phyloP scores from a whole-genome alignment of 2,113 vertebrate species.

The Jaculus jaculus region DNA sequence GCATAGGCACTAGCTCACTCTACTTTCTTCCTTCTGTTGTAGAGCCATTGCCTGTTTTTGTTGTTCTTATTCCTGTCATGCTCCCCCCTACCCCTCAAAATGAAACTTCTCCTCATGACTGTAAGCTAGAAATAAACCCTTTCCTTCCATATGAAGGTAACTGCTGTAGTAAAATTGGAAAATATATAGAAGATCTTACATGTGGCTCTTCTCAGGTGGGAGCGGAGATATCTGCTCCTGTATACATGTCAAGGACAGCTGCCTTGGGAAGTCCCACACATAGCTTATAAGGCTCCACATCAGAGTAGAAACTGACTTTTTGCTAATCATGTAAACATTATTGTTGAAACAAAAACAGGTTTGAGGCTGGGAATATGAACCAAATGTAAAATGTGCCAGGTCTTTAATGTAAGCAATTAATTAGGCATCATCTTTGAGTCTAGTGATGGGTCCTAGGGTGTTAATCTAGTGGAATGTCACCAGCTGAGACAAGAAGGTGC shows the following conservation, averaged over 20 bases:
- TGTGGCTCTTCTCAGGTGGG: slow-evolving; percentile 23
- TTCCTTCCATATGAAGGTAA: too few species aligned
- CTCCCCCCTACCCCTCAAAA: too few species aligned
- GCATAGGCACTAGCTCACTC: too few species aligned
- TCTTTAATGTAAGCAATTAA: slow-evolving; percentile 65
- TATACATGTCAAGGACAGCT: slow-evolving; percentile 61
- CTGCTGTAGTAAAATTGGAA: background rate
- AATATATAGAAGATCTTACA: slow-evolving; percentile 57
- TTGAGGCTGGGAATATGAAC: slow-evolving; percentile 49
- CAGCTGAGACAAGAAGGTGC: slow-evolving; percentile 36
- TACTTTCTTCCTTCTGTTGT: too few species aligned
- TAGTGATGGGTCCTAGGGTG: slow-evolving; percentile 56
- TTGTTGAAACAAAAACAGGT: slow-evolving; percentile 61
- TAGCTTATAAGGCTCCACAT: slow-evolving; percentile 20
- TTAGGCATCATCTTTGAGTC: slow-evolving; percentile 66
- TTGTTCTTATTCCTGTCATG: too few species aligned
- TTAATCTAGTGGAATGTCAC: slow-evolving; percentile 60
- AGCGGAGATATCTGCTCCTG: background rate
- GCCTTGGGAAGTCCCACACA: slow-evolving; percentile 21
- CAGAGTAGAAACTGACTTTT: slow-evolving; percentile 57
- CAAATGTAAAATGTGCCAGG: slow-evolving; percentile 47
- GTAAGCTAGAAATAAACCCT: too few species aligned
- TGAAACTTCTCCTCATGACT: too few species aligned
- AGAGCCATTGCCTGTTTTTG: too few species aligned
- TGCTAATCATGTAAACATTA: slow-evolving; percentile 73